phyloP scores from a whole-genome alignment of 2,888 invertebrate genomes.

The Bembecia ichneumoniformis region DNA sequence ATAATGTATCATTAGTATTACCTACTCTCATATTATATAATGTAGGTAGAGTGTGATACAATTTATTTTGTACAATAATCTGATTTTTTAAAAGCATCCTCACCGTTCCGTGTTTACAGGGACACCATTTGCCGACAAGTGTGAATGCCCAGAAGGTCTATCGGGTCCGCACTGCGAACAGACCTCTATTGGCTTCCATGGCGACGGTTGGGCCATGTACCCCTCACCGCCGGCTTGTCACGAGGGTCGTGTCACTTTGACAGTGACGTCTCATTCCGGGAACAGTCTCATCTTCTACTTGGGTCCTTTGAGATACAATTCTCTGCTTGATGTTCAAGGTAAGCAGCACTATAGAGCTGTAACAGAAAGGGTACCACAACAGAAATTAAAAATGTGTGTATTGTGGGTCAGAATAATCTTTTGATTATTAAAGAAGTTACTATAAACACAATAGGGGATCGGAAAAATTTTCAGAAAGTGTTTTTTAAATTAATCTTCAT shows the following conservation, averaged over 20 bases:
- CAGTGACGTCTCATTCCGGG: conserved; percentile 81
- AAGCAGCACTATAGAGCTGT: conserved; percentile 12
- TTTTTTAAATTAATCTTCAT: no score
- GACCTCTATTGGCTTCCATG: conserved; percentile 87
- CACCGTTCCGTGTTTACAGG: conserved; percentile 30
- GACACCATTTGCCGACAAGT: conserved; percentile 75
- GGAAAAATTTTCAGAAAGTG: no score
- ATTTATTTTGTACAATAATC: no score
- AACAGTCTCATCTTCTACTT: conserved; percentile 92
- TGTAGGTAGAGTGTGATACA: no score
- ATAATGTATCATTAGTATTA: no score
- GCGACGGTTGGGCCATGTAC: conserved; percentile 95
- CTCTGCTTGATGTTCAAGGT: conserved; percentile 77
- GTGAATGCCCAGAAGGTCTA: conserved; percentile 85
- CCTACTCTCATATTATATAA: no score
- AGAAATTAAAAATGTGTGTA: no score
- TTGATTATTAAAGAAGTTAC: no score
- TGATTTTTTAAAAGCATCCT: no score
- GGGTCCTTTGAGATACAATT: conserved; percentile 82
- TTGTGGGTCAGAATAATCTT: no score
- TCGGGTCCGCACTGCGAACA: conserved; percentile 93
- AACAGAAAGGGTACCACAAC: no score
- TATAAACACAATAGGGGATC: no score
- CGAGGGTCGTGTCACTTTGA: conserved; percentile 84
- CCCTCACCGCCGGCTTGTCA: conserved; percentile 89